These are phyloP conservation scores for Acanthacorydalis orientalis DNA, from an alignment of 2,888 invertebrate species.

Conservation along the genomic window DNA sequence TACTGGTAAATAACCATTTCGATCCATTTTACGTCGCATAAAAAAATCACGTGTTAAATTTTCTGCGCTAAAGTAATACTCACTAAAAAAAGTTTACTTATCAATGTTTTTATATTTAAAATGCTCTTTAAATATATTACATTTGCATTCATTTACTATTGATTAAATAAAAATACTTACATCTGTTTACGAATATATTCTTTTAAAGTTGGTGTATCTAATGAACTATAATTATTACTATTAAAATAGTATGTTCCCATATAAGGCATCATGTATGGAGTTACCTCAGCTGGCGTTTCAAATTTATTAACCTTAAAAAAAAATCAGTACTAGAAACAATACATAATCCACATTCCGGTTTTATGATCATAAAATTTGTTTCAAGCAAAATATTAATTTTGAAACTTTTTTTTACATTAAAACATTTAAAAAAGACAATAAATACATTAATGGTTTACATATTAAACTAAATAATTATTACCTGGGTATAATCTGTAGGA, in stretches of 20 bases:
- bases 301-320: conserved; percentile 21
- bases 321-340: too few relatives aligned
- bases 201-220: conserved; percentile 43
- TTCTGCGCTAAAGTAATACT: conserved; percentile 97
- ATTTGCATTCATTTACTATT: neutral
- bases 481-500: conserved; percentile 28
- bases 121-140: conserved; percentile 2
- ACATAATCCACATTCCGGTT: too few relatives aligned
- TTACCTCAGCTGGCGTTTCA: conserved; percentile 13
- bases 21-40: conserved; percentile 90
- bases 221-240: conserved; percentile 24
- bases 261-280: conserved; percentile 30
- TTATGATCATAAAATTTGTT: too few relatives aligned
- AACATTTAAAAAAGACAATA: too few relatives aligned
- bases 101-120: too few relatives aligned
- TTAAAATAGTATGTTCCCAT: conserved; percentile 45
- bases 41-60: conserved; percentile 93
- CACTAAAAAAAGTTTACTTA: conserved; percentile 41
- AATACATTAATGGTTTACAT: neutral
- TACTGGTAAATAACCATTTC: conserved; percentile 84
- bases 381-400: too few relatives aligned
- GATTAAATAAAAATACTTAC: conserved; percentile 37
- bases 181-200: conserved; percentile 81
- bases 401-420: too few relatives aligned
- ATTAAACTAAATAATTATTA: conserved; percentile 11